Evolutionary conservation across 2,888 invertebrate species (phyloP).

Genomic region (Ceraclea dissimilis): DNA sequence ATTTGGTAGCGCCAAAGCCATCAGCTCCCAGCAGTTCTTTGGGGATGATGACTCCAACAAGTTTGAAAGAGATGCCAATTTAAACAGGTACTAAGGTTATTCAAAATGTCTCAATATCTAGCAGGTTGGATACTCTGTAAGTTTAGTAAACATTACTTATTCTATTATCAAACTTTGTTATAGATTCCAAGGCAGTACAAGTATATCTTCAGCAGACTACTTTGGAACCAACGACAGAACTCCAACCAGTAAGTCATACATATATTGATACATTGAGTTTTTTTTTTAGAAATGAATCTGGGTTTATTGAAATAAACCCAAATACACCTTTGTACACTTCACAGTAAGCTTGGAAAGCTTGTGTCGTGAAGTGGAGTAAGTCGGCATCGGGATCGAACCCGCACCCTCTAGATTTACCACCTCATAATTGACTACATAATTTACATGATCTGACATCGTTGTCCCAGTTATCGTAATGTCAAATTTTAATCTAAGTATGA

Average conservation of each 20-base stretch:
- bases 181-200: slow-evolving; percentile 89
- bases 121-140: not conserved
- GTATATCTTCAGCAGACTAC: slow-evolving; percentile 95
- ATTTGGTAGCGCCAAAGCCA: slow-evolving; percentile 95
- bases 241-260: slow-evolving; percentile 8
- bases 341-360: no score
- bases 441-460: no score
- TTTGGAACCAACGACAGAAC: slow-evolving; percentile 59
- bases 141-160: not conserved
- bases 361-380: no score
- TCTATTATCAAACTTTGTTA: slow-evolving; percentile 27
- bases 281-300: not conserved
- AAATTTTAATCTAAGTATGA: no score
- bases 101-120: not conserved
- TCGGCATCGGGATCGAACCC: no score
- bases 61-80: slow-evolving; percentile 49
- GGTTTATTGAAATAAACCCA: no score
- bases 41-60: slow-evolving; percentile 51
- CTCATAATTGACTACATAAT: no score
- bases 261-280: not conserved
- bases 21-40: slow-evolving; percentile 96
- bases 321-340: no score
- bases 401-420: not conserved
- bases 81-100: slow-evolving; percentile 32
- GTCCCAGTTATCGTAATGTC: no score